These are phyloP conservation scores for Promerops cafer DNA, from an alignment of 2,113 vertebrate species.

Conservation along the genomic window DNA sequence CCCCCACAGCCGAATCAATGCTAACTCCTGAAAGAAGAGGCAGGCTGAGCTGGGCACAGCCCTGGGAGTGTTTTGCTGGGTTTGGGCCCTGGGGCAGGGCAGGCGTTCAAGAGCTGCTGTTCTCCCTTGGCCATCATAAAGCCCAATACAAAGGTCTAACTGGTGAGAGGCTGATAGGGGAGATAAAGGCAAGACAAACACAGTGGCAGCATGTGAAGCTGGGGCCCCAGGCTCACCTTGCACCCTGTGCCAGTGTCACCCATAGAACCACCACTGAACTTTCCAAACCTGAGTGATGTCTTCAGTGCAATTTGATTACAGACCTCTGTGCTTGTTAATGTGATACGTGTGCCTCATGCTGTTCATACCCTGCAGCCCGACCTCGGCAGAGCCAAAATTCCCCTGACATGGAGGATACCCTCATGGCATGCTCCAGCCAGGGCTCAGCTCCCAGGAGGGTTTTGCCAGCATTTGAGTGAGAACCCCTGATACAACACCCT, in stretches of 20 bases:
- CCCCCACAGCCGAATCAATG: accelerated
- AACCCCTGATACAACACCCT: background rate
- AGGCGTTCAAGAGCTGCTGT: background rate
- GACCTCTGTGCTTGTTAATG: background rate
- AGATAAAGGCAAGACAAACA: background rate
- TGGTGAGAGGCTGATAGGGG: background rate
- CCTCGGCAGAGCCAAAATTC: background rate
- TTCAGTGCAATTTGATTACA: background rate
- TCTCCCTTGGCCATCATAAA: background rate
- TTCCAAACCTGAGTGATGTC: background rate
- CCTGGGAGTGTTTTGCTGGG: background rate
- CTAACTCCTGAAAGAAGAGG: background rate
- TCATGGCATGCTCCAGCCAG: accelerated
- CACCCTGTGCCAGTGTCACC: background rate
- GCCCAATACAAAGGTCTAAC: background rate
- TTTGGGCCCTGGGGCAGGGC: background rate
- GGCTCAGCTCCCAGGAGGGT: background rate
- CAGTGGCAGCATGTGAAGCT: background rate
- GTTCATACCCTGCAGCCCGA: background rate
- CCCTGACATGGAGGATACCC: background rate
- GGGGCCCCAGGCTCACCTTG: background rate
- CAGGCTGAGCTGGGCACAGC: background rate
- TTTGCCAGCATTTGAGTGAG: background rate
- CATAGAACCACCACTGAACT: background rate
- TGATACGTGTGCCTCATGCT: background rate